Base-by-base conservation (phyloP, 37 sponge, comb jelly and placozoan genomes). In the Aphrocallistes beatrix region DNA sequence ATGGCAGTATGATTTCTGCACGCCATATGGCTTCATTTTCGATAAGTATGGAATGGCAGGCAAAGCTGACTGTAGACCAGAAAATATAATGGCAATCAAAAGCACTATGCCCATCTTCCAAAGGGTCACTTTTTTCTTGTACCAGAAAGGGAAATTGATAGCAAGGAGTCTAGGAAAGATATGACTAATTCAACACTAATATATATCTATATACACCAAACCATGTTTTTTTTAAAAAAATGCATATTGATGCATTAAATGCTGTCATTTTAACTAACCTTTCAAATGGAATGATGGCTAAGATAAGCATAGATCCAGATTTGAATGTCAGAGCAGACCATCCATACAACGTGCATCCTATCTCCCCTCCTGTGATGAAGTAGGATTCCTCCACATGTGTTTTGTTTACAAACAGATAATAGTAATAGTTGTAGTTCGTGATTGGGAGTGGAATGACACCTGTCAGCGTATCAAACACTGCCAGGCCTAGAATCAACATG, bases 101-200 rank as follows among this genome's bases (percentile, higher is more conserved):
- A 60, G 75, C 75, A 60, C 75, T 30, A 60, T 25, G n/a, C 75
- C 34, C 32, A 60, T 60, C 75, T 60, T 60, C 75, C 75, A 60
- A 32, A 60, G 75, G 28, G 10, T 60, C 3, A 60, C 75, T 32
- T 30, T 60, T 30, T 60, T 60, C 34, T 60, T 60, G 34, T 60
- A 60, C 75, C 75, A 60, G n/a, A 60, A 60, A 8, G 75, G 75
- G n/a, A 19, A 60, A 60, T 60, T 60, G 75, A 60, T 60, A 19
- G 75, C 75, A 3, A 60, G n/a, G 28, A 60, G n/a, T 60, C 75
- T 60, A 28, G 10, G n/a, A n/a, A n/a, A n/a, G n/a, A n/a, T n/a
- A n/a, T n/a, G n/a, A n/a, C n/a, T n/a, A n/a, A n/a, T n/a, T n/a
- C n/a, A n/a, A n/a, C n/a, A n/a, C n/a, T n/a, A n/a, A n/a, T n/a